These are phyloP conservation scores for Bembecia ichneumoniformis DNA, from an alignment of 2,888 invertebrate species.

Conservation along the genomic window DNA sequence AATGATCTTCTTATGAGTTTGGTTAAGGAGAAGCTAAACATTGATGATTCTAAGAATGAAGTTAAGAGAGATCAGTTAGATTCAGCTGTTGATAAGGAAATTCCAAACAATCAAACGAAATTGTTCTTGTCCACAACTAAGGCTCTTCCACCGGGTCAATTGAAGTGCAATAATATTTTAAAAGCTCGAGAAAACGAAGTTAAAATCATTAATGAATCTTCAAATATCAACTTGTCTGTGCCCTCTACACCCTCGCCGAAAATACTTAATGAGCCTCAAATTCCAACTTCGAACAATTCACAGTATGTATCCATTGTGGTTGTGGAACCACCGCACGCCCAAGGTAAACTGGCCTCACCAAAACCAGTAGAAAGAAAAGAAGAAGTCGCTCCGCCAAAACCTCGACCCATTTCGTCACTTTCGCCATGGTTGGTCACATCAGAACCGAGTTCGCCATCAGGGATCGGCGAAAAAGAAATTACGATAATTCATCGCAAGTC, in stretches of 20 bases:
- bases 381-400: slow-evolving; percentile 68
- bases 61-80: slow-evolving; percentile 69
- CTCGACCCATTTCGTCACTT: slow-evolving; percentile 76
- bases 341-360: slow-evolving; percentile 44
- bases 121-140: slow-evolving; percentile 76
- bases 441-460: slow-evolving; percentile 77
- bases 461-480: slow-evolving; percentile 75
- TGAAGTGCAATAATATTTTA: slow-evolving; percentile 92
- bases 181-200: slow-evolving; percentile 80
- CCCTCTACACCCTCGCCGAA: slow-evolving; percentile 65
- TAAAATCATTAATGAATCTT: slow-evolving; percentile 59
- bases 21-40: slow-evolving; percentile 70
- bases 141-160: slow-evolving; percentile 88
- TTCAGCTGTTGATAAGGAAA: slow-evolving; percentile 63
- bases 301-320: slow-evolving; percentile 68
- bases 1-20: slow-evolving; percentile 66
- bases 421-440: slow-evolving; percentile 88
- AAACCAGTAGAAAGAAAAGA: slow-evolving; percentile 67
- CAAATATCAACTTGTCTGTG: slow-evolving; percentile 53
- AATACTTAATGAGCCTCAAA: slow-evolving; percentile 67
- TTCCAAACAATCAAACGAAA: slow-evolving; percentile 80
- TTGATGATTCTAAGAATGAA: slow-evolving; percentile 77
- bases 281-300: slow-evolving; percentile 50
- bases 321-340: slow-evolving; percentile 55
- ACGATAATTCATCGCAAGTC: slow-evolving; percentile 86